These are phyloP conservation scores for Hippocampus mohnikei DNA, from an alignment of 2,113 vertebrate genomes.

Conservation along the genomic window DNA sequence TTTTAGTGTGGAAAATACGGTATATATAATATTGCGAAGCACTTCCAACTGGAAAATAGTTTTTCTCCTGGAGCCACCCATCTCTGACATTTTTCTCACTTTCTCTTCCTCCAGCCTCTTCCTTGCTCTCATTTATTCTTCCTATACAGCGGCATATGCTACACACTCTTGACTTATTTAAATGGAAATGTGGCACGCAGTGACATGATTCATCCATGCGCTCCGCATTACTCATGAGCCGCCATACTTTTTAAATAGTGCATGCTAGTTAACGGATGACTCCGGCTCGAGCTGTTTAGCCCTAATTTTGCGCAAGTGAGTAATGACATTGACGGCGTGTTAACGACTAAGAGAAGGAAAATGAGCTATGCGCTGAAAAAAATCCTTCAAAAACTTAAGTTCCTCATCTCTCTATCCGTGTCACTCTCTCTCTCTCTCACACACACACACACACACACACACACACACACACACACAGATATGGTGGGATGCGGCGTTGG, in stretches of 20 bases:
- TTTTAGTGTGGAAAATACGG: too few relatives aligned
- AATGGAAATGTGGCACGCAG: slow-evolving; percentile 18
- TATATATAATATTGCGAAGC: background rate
- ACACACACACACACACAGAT: slow-evolving; percentile 7
- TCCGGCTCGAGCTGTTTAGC: slow-evolving; percentile 14
- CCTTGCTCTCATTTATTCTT: slow-evolving; percentile 41
- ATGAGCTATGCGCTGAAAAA: slow-evolving; percentile 14
- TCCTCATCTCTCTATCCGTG: slow-evolving; percentile 24
- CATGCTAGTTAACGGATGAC: slow-evolving; percentile 14
- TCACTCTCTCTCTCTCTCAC: background rate
- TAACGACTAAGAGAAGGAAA: slow-evolving; percentile 23
- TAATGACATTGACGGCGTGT: slow-evolving; percentile 20
- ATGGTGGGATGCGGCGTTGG: slow-evolving; percentile 42
- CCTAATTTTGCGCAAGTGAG: slow-evolving; percentile 24
- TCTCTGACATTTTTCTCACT: slow-evolving; percentile 10
- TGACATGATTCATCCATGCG: slow-evolving; percentile 19
- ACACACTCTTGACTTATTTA: slow-evolving; percentile 34
- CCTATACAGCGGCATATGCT: slow-evolving; percentile 24
- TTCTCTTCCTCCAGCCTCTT: slow-evolving; percentile 33
- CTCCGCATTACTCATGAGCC: slow-evolving; percentile 11
- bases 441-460: too few relatives aligned
- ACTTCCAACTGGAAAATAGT: background rate
- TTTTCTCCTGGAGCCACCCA: slow-evolving; percentile 49
- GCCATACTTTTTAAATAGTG: slow-evolving; percentile 27
- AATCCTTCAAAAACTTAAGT: slow-evolving; percentile 23